Evolutionary conservation across 2,113 vertebrate species (phyloP).

Genomic region (Upupa epops): DNA sequence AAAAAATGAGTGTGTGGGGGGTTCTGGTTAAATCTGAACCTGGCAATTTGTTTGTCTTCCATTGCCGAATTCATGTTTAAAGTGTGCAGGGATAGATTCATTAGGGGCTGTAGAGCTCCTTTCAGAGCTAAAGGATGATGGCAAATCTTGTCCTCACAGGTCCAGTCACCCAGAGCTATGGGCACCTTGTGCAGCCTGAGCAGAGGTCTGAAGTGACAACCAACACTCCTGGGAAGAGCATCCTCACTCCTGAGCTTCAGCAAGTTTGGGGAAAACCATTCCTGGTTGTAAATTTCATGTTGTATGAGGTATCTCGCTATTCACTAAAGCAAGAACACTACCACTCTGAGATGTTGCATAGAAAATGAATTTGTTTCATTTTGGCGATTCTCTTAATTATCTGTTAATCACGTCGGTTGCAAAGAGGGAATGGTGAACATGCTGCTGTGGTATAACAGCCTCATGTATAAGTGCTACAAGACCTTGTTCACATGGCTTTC

Average conservation of each 20-base stretch:
- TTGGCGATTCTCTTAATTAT: background rate
- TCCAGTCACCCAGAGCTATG: background rate
- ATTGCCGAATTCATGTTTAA: background rate
- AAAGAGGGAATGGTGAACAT: background rate
- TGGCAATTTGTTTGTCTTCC: background rate
- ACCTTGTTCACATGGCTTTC: background rate
- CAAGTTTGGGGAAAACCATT: background rate
- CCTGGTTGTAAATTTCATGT: background rate
- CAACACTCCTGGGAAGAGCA: background rate
- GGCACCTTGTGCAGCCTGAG: background rate
- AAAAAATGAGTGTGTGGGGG: background rate
- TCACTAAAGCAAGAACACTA: background rate
- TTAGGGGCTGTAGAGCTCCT: background rate
- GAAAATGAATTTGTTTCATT: background rate
- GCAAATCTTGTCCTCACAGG: background rate
- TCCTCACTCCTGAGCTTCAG: background rate
- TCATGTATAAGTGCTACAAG: accelerated
- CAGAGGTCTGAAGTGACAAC: background rate
- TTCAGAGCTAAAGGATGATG: background rate
- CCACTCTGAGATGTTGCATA: background rate
- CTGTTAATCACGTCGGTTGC: background rate
- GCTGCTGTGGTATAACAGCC: background rate
- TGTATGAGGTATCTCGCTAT: background rate
- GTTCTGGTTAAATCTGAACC: background rate
- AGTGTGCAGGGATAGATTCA: accelerated